Percentiles rank a stretch among this genome's conserved stretches.
Evolutionary conservation across 2,797 vertebrate species (phyloP).

Genomic region (Leptatherina wallacei): DNA sequence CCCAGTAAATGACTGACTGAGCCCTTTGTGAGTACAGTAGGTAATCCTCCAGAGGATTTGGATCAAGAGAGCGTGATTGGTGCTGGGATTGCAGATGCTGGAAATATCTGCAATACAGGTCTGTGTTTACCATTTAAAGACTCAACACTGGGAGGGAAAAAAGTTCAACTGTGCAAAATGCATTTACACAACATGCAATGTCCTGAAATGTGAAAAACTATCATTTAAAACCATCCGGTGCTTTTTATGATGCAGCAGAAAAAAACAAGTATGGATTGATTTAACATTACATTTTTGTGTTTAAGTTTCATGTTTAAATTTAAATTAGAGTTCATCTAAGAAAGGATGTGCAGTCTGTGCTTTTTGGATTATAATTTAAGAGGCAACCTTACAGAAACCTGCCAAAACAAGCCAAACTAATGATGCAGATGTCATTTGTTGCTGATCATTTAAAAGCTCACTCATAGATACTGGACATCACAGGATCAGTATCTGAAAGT

Average conservation of each 20-base stretch:
- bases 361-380: conserved; percentile 62
- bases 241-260: not conserved
- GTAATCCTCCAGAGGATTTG: not conserved
- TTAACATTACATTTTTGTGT: too few species aligned
- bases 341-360: conserved; percentile 43
- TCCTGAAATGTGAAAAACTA: not conserved
- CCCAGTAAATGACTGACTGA: too few species aligned
- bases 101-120: not conserved
- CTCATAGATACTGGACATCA: not conserved
- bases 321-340: conserved; percentile 55
- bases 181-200: not conserved
- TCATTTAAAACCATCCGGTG: not conserved
- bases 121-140: not conserved
- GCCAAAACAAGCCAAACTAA: conserved; percentile 22
- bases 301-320: not conserved
- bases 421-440: not conserved
- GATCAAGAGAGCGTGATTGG: not conserved
- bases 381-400: conserved; percentile 6
- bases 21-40: too few species aligned
- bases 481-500: not conserved
- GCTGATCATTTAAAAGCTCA: too few species aligned
- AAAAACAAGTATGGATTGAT: too few species aligned
- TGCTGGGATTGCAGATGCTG: not conserved
- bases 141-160: not conserved
- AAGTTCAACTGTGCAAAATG: not conserved